A percentile compares a stretch with the other conserved stretches of the same genome.
phyloP scores from a whole-genome alignment of 2,888 invertebrate species.

The Lasioglossum malachurum region DNA sequence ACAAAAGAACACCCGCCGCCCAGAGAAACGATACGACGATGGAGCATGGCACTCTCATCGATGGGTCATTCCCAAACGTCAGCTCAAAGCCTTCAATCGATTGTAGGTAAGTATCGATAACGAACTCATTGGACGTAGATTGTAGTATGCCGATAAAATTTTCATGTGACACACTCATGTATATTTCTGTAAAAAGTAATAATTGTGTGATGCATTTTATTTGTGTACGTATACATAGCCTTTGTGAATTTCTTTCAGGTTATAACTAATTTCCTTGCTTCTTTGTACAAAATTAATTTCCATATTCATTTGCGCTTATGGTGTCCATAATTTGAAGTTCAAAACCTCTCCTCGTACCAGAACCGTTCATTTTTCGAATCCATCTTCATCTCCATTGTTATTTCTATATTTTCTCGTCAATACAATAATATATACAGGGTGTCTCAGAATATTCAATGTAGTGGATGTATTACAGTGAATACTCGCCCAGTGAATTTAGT shows the following conservation, averaged over 20 bases:
- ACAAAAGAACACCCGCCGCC: constrained; percentile 92
- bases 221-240: neutral
- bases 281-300: neutral
- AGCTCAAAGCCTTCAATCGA: constrained; percentile 96
- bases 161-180: constrained; percentile 7
- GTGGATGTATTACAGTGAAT: too few species aligned
- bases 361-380: neutral
- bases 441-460: neutral
- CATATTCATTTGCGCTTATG: neutral
- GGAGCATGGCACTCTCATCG: constrained; percentile 98
- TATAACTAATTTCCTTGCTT: constrained; percentile 15
- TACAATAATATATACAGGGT: neutral
- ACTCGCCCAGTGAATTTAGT: too few species aligned
- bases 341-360: neutral
- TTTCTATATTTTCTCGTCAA: neutral
- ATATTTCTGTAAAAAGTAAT: constrained; percentile 3
- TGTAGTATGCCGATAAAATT: neutral
- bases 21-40: constrained; percentile 94
- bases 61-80: constrained; percentile 98
- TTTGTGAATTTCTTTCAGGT: constrained; percentile 16
- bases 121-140: neutral
- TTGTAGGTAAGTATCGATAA: constrained; percentile 87
- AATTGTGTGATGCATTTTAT: constrained; percentile 8
- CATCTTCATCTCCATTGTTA: neutral
- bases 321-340: neutral